phyloP scores from a whole-genome alignment of 2,113 vertebrate species.

The Lipophrys pholis region DNA sequence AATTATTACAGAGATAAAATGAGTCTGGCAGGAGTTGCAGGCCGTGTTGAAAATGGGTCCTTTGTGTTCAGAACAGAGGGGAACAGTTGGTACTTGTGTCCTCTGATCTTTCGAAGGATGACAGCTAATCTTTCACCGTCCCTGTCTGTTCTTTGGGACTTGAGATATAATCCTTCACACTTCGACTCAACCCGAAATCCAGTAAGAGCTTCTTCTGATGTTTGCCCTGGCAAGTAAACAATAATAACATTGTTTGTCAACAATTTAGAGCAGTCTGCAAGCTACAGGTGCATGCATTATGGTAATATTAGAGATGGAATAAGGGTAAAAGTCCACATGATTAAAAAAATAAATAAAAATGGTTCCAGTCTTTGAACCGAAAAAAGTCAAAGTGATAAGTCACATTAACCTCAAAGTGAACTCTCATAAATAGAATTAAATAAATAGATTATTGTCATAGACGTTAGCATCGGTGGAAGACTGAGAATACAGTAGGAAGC shows the following conservation, averaged over 20 bases:
- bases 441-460: too few species aligned
- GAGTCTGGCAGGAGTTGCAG: constrained; percentile 12
- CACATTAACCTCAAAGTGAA: too few species aligned
- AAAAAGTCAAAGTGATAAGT: too few species aligned
- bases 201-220: not conserved
- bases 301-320: not conserved
- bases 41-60: constrained; percentile 18
- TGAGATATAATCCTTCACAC: constrained; percentile 45
- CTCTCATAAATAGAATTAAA: too few species aligned
- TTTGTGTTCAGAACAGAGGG: constrained; percentile 43
- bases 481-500: too few species aligned
- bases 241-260: constrained; percentile 23
- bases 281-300: constrained; percentile 7
- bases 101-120: constrained; percentile 48
- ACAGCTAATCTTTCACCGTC: constrained; percentile 56
- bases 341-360: too few species aligned
- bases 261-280: not conserved
- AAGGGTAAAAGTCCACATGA: not conserved
- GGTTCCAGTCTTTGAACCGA: too few species aligned
- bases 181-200: constrained; percentile 25
- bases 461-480: too few species aligned
- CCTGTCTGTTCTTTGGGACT: constrained; percentile 17
- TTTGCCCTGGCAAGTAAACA: constrained; percentile 20
- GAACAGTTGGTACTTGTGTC: constrained; percentile 47
- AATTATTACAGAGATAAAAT: constrained; percentile 16